phyloP scores from a whole-genome alignment of 2,888 invertebrate genomes.

The Leptopilina drosophilae region DNA sequence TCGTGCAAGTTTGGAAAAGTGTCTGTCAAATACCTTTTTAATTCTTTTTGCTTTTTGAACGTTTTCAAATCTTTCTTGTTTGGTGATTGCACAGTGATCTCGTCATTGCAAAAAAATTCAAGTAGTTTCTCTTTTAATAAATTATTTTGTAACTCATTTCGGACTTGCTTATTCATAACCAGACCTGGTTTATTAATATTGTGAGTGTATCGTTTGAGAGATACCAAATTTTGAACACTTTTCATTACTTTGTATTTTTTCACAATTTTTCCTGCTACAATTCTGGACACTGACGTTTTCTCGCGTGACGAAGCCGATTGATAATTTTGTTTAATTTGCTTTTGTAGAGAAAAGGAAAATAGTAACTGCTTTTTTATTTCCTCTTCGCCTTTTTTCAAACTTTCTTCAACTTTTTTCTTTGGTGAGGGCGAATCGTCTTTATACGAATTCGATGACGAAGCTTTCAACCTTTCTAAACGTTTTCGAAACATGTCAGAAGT shows the following conservation, averaged over 20 bases:
- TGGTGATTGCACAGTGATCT: too few relatives aligned
- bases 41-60: conserved; percentile 25
- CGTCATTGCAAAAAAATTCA: too few relatives aligned
- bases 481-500: conserved; percentile 3
- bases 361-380: conserved; percentile 19
- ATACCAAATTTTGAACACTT: too few relatives aligned
- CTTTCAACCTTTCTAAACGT: conserved; percentile 9
- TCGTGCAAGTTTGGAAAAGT: conserved; percentile 12
- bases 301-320: not conserved
- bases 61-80: conserved; percentile 28
- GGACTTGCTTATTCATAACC: too few relatives aligned
- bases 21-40: conserved; percentile 18
- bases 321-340: conserved; percentile 14
- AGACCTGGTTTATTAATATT: too few relatives aligned
- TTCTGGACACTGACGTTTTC: too few relatives aligned
- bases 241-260: too few relatives aligned
- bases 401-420: conserved; percentile 14
- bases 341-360: conserved; percentile 5
- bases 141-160: too few relatives aligned
- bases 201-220: too few relatives aligned
- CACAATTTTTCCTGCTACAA: too few relatives aligned
- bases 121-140: too few relatives aligned
- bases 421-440: conserved; percentile 17
- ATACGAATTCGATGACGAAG: not conserved
- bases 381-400: conserved; percentile 7